Conservation (phyloP, 2,888 invertebrate species). For the Agonopterix alstromeriana region DNA sequence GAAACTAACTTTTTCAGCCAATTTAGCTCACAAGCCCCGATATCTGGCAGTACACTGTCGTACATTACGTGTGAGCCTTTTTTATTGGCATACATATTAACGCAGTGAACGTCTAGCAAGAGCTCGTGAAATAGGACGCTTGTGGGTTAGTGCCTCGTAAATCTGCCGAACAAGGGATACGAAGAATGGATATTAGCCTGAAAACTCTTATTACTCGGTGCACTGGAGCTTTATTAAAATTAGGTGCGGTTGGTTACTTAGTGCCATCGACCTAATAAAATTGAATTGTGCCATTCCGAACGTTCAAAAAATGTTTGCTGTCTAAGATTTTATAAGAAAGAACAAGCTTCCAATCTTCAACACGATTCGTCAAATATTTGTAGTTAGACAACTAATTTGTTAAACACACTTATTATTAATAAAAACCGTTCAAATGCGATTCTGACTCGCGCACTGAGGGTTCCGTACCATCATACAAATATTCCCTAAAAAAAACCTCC, state of each 20-base stretch:
- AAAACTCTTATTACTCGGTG: conserved; percentile 25
- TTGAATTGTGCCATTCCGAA: too few species aligned
- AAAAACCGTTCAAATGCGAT: background rate
- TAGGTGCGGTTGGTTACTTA: too few species aligned
- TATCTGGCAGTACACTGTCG: background rate
- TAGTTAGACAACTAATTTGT: background rate
- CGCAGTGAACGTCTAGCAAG: conserved; percentile 1
- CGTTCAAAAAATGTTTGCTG: too few species aligned
- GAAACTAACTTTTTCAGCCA: background rate
- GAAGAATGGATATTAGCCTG: conserved; percentile 33
- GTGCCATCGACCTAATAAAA: too few species aligned
- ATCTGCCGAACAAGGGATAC: conserved; percentile 41
- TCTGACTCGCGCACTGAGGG: background rate
- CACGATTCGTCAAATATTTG: too few species aligned
- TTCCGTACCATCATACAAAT: background rate
- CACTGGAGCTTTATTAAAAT: too few species aligned
- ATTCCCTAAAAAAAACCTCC: too few species aligned
- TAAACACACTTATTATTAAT: background rate
- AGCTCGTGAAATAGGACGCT: conserved; percentile 34
- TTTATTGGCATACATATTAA: conserved; percentile 5
- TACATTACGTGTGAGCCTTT: background rate
- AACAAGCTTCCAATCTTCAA: too few species aligned
- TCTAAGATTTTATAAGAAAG: too few species aligned
- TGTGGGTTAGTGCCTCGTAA: conserved; percentile 52
- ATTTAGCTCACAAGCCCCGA: too few species aligned